Percentiles rank a stretch among this genome's conserved stretches.
Evolutionary conservation across 2,113 vertebrate genomes (phyloP).

Genomic region (Campylomormyrus numenius): DNA sequence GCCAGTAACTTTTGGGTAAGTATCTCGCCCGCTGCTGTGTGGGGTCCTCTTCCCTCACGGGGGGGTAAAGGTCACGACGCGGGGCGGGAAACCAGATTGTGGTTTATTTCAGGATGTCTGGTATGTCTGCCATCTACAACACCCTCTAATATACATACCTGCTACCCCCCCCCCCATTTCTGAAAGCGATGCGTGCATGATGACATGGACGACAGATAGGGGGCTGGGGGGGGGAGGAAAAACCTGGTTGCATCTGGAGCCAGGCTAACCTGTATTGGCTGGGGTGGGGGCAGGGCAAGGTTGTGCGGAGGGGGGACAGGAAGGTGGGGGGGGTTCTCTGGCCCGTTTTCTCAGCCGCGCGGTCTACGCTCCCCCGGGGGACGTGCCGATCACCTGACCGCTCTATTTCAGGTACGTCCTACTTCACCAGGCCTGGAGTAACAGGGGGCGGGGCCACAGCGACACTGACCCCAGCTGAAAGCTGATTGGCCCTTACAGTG

Average conservation of each 20-base stretch:
- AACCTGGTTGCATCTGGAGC: not conserved
- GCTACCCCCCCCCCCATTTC: not conserved
- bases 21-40: not conserved
- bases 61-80: not conserved
- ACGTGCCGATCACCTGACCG: constrained; percentile 33
- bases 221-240: not conserved
- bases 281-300: not conserved
- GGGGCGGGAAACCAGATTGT: not conserved
- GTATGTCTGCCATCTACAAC: not conserved
- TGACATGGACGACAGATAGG: not conserved
- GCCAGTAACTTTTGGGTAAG: constrained; percentile 70
- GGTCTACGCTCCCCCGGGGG: not conserved
- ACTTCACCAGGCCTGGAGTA: constrained; percentile 29
- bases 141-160: not conserved
- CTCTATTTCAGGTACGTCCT: constrained; percentile 57
- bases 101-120: not conserved
- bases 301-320: not conserved
- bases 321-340: not conserved
- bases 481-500: not conserved
- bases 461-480: not conserved
- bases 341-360: not conserved
- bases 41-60: not conserved
- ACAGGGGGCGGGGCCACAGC: not conserved
- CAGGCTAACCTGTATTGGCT: too few relatives aligned
- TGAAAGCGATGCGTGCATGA: not conserved